phyloP scores from a whole-genome alignment of 2,113 vertebrate genomes.

The Callipepla californica region DNA sequence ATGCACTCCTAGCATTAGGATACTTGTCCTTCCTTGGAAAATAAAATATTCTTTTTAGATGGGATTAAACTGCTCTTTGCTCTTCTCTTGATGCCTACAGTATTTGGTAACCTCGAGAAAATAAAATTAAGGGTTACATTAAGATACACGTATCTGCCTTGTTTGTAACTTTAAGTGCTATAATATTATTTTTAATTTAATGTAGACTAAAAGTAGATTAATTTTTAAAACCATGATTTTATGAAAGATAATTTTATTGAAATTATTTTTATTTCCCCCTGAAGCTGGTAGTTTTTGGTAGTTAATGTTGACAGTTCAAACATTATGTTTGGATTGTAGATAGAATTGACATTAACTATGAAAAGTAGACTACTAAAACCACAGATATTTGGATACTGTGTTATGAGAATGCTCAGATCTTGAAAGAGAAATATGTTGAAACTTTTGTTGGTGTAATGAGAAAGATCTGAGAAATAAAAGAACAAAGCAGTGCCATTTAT shows the following conservation, averaged over 20 bases:
- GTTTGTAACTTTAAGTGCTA: not conserved
- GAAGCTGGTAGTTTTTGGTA: not conserved
- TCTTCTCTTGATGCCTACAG: not conserved
- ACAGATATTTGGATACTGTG: not conserved
- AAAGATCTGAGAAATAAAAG: not conserved
- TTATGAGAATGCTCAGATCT: not conserved
- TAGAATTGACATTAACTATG: not conserved
- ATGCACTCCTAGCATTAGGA: not conserved
- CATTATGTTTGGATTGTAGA: not conserved
- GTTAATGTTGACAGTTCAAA: not conserved
- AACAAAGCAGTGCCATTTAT: not conserved
- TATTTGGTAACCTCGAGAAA: not conserved
- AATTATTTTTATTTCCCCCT: not conserved
- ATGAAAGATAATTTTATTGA: not conserved
- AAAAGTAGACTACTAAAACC: not conserved
- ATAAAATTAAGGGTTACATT: not conserved
- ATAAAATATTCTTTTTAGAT: not conserved
- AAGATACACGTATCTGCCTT: not conserved
- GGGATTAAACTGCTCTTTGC: not conserved
- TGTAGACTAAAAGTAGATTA: not conserved
- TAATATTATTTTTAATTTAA: not conserved
- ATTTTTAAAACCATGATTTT: not conserved
- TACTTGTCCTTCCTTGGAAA: not conserved
- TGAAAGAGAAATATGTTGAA: not conserved
- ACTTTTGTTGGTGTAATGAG: not conserved